These are phyloP conservation scores for Nesometra sesokonis DNA, from an alignment of 35 echinoderm and acorn worm species.

Conservation along the genomic window DNA sequence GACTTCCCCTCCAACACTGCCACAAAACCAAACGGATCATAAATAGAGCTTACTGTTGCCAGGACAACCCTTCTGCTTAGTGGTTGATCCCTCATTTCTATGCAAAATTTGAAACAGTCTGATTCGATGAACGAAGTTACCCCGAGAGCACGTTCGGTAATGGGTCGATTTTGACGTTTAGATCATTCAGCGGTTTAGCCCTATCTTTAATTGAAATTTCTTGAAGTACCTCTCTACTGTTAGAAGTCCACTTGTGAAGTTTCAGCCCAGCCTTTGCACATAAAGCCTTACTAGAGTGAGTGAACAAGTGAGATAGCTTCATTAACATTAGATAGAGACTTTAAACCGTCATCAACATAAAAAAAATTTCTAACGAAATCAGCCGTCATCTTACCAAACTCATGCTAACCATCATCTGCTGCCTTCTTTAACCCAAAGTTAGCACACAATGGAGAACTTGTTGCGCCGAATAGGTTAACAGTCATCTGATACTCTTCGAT, in stretches of 20 bases:
- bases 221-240: neutral
- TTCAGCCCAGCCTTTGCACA: too few relatives aligned
- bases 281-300: too few relatives aligned
- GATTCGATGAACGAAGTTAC: conserved; percentile 16
- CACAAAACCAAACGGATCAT: conserved; percentile 29
- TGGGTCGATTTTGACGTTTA: neutral
- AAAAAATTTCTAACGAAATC: conserved; percentile 14
- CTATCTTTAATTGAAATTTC: neutral
- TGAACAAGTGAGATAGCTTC: neutral
- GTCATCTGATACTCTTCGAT: conserved; percentile 17
- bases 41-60: conserved; percentile 24
- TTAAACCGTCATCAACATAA: conserved; percentile 48
- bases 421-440: conserved; percentile 20
- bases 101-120: conserved; percentile 30
- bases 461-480: conserved; percentile 41
- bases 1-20: neutral
- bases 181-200: neutral
- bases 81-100: neutral
- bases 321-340: neutral
- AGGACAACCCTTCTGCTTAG: conserved; percentile 13
- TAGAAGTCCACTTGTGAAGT: too few relatives aligned
- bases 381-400: conserved; percentile 4
- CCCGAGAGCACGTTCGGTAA: conserved; percentile 14
- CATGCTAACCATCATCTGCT: neutral
- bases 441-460: conserved; percentile 29